Percentiles rank a stretch among this genome's conserved stretches.
Conservation (phyloP, 2,888 invertebrate genomes). For the Myathropa florea region DNA sequence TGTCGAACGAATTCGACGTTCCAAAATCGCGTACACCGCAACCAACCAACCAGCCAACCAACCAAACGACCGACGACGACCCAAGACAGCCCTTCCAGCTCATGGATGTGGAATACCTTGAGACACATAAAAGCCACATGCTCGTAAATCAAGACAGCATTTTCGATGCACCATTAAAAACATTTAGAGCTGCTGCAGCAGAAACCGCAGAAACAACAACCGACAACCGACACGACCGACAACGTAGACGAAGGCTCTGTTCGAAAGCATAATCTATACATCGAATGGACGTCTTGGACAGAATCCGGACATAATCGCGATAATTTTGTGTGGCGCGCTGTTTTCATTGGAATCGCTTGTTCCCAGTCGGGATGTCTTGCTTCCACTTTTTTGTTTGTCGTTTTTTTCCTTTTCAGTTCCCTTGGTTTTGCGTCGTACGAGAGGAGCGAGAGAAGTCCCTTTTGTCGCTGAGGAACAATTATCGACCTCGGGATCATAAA, state of each 20-base stretch:
- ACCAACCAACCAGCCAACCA: no score
- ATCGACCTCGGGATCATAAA: conserved; percentile 66
- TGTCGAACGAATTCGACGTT: conserved; percentile 59
- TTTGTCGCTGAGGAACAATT: conserved; percentile 65
- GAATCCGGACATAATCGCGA: conserved; percentile 68
- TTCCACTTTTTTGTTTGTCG: not conserved
- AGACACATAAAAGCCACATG: conserved; percentile 65
- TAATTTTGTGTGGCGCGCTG: conserved; percentile 54
- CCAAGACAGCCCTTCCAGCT: not conserved
- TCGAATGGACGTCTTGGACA: conserved; percentile 59
- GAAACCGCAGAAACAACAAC: conserved; percentile 5
- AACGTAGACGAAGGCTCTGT: not conserved
- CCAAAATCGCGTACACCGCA: conserved; percentile 53
- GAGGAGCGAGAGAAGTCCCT: conserved; percentile 13
- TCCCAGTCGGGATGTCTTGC: not conserved
- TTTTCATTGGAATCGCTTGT: conserved; percentile 59
- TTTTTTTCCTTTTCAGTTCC: not conserved
- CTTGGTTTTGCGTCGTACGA: not conserved
- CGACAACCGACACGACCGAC: not conserved
- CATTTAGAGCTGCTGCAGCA: conserved; percentile 49
- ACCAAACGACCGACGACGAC: no score
- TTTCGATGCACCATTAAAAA: conserved; percentile 69
- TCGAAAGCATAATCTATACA: conserved; percentile 50
- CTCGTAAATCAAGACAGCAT: conserved; percentile 66
- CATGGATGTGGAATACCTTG: conserved; percentile 31